Percentiles rank a stretch among this genome's conserved stretches.
These are phyloP conservation scores for Novumbra hubbsi DNA, from an alignment of 2,797 vertebrate genomes.

Conservation along the genomic window DNA sequence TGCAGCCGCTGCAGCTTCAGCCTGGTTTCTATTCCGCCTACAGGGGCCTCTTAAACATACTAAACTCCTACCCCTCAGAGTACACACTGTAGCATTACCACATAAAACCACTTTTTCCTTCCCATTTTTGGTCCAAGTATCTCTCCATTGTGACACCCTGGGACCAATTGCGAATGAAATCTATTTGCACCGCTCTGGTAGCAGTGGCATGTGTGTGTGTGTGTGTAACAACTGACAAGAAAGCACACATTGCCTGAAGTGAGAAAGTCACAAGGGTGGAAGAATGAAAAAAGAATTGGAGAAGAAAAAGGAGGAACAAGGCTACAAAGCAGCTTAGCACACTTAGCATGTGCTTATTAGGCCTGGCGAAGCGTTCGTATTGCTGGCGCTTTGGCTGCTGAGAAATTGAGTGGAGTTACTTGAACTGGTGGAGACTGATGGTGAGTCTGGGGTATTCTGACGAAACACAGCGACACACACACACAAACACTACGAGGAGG, in stretches of 20 bases:
- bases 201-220: background rate
- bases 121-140: slow-evolving; percentile 71
- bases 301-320: slow-evolving; percentile 49
- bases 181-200: slow-evolving; percentile 68
- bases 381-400: slow-evolving; percentile 61
- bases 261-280: slow-evolving; percentile 73
- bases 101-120: slow-evolving; percentile 61
- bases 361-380: slow-evolving; percentile 32
- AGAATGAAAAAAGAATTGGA: slow-evolving; percentile 64
- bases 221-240: slow-evolving; percentile 49
- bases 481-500: slow-evolving; percentile 38
- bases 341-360: slow-evolving; percentile 75
- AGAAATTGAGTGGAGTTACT: slow-evolving; percentile 69
- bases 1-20: slow-evolving; percentile 52
- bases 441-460: slow-evolving; percentile 73
- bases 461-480: slow-evolving; percentile 71
- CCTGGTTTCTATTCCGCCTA: slow-evolving; percentile 49
- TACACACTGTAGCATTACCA: slow-evolving; percentile 61
- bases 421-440: slow-evolving; percentile 65
- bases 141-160: slow-evolving; percentile 74
- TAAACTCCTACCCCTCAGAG: slow-evolving; percentile 60
- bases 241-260: slow-evolving; percentile 70
- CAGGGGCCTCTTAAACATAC: slow-evolving; percentile 61
- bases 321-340: slow-evolving; percentile 70
- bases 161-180: slow-evolving; percentile 80